Conservation (phyloP, 2,113 vertebrate species). For the Pedetes capensis region DNA sequence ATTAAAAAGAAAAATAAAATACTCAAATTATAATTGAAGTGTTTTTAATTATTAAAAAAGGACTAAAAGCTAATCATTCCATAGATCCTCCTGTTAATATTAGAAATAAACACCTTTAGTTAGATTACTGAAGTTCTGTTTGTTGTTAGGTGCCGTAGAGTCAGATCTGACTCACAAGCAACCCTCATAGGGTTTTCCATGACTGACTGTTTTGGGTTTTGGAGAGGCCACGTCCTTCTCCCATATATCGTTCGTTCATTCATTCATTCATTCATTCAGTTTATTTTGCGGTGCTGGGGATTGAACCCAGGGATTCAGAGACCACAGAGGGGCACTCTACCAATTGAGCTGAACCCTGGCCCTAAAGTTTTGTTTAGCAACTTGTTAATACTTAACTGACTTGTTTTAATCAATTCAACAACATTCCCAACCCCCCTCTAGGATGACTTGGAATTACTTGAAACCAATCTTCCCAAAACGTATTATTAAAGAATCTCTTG, state of each 20-base stretch:
- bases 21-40: slow-evolving; percentile 40
- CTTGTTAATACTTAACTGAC: slow-evolving; percentile 51
- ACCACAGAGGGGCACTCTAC: no score
- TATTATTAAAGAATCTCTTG: slow-evolving; percentile 65
- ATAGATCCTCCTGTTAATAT: slow-evolving; percentile 34
- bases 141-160: no score
- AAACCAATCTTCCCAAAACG: slow-evolving; percentile 51
- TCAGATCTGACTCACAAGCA: no score
- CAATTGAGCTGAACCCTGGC: no score
- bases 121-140: no score
- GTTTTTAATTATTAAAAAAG: slow-evolving; percentile 30
- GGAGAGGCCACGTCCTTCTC: no score
- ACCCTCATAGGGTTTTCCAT: no score
- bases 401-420: slow-evolving; percentile 45
- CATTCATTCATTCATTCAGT: no score
- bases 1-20: slow-evolving; percentile 15
- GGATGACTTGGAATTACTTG: slow-evolving; percentile 45
- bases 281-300: no score
- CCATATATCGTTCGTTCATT: no score
- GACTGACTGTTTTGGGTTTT: no score
- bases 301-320: no score
- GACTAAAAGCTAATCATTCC: slow-evolving; percentile 13
- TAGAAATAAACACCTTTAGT: slow-evolving; percentile 26
- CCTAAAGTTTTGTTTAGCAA: slow-evolving; percentile 46
- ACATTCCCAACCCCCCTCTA: background rate